Conservation (phyloP, 2,113 vertebrate species). For the Phrynocephalus versicolor region DNA sequence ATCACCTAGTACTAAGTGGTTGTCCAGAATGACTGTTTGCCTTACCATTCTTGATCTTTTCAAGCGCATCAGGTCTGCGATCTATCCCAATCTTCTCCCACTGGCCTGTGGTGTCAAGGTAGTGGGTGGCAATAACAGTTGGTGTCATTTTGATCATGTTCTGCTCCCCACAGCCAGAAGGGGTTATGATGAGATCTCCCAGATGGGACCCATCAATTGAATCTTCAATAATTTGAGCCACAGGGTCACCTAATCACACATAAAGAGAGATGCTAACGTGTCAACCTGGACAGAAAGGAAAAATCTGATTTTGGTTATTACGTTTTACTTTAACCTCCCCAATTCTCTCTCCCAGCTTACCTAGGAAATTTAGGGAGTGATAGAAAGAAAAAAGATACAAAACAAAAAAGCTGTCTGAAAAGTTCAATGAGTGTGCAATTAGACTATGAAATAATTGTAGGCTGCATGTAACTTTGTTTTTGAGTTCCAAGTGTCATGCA, state of each 20-base stretch:
- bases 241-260: conserved; percentile 61
- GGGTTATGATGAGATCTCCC: conserved; percentile 82
- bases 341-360: too few relatives aligned
- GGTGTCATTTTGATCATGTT: conserved; percentile 87
- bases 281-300: too few relatives aligned
- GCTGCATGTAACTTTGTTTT: too few relatives aligned
- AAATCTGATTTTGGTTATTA: too few relatives aligned
- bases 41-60: conserved; percentile 81
- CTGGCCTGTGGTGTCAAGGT: conserved; percentile 78
- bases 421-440: too few relatives aligned
- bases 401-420: too few relatives aligned
- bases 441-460: too few relatives aligned
- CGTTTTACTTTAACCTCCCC: too few relatives aligned
- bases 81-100: conserved; percentile 82
- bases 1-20: background rate
- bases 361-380: too few relatives aligned
- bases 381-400: too few relatives aligned
- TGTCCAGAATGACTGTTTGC: background rate
- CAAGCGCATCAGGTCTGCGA: conserved; percentile 68
- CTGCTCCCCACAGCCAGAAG: conserved; percentile 89
- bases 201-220: conserved; percentile 64
- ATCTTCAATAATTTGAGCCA: conserved; percentile 70
- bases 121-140: conserved; percentile 85
- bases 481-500: too few relatives aligned
- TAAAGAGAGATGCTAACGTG: background rate